phyloP scores from a whole-genome alignment of 1,140 invertebrate species.

The Pararge aegeria region DNA sequence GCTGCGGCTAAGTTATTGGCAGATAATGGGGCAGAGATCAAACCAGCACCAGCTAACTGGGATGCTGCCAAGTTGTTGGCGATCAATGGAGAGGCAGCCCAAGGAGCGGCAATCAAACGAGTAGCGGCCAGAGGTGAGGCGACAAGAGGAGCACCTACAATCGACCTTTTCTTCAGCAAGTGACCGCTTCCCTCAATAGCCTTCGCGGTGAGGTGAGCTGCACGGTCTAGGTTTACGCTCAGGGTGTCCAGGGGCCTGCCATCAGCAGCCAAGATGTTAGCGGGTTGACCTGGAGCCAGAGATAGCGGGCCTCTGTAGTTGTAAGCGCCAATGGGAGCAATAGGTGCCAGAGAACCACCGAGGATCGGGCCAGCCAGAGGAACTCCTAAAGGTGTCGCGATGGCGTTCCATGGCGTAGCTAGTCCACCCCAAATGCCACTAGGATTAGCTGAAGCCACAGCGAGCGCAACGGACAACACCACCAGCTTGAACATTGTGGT shows the following conservation, averaged over 20 bases:
- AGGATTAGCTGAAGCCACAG: conserved; percentile 45
- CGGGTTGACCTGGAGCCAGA: conserved; percentile 52
- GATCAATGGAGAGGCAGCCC: no score
- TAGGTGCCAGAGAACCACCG: background rate
- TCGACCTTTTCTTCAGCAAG: conserved; percentile 57
- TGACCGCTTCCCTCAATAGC: conserved; percentile 51
- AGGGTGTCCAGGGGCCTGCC: conserved; percentile 58
- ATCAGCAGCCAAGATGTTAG: conserved; percentile 44
- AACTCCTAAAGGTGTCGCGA: conserved; percentile 16
- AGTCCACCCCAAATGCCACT: background rate
- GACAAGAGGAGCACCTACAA: conserved; percentile 23
- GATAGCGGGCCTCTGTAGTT: conserved; percentile 61
- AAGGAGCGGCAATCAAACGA: conserved; percentile 18
- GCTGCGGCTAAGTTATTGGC: conserved; percentile 5
- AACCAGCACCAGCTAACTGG: background rate
- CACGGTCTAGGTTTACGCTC: conserved; percentile 68
- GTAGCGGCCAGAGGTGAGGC: conserved; percentile 31
- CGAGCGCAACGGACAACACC: conserved; percentile 61
- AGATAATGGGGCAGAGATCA: background rate
- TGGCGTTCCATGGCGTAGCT: conserved; percentile 4
- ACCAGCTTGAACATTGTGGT: conserved; percentile 70
- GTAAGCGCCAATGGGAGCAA: conserved; percentile 28
- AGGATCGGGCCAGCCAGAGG: background rate
- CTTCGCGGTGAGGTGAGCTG: conserved; percentile 51
- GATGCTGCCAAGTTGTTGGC: no score